Base-by-base conservation (phyloP, 2,888 invertebrate genomes). In the Capitulum mitella region DNA sequence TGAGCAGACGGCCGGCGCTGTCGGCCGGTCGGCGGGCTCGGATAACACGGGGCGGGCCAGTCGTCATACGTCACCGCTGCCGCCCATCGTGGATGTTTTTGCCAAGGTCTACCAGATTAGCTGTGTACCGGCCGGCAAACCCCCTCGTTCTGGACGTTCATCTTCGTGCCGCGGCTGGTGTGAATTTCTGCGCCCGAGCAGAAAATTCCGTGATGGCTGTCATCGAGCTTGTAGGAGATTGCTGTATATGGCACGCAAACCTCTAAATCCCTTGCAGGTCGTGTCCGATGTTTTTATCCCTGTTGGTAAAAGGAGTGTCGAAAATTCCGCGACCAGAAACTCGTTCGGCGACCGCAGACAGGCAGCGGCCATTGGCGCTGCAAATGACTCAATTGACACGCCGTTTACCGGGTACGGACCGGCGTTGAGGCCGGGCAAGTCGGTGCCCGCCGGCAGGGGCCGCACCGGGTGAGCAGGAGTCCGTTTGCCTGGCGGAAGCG, bases 121-220 rank as follows among this genome's bases (percentile, higher is more conserved):
- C 70, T 22, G 40, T 37, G 70, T 40, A 34, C 34, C 34, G 19
- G 40, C 40, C 70, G 70, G 40, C 5, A 37, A 70, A 22, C 34
- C 70, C 40, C 34, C 37, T 37, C 26, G 14, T 10, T 70, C 43
- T 26, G 40, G 37, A 34, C 8, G 22, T 37, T 40, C 40, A 3
- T 70, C 37, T 40, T 70, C 26, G 70, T 70, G 70, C 37, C 70
- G 12, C 37, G 37, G 22, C 70, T 70, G 37, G 70, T 40, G 70
- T 70, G 70, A 70, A 70, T 40, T 70, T 70, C 37, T 70, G 70
- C 70, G 40, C 40, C 70, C 70, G 70, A 70, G 70, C 70, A 26
- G 40, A 70, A 70, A 70, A 70, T 26, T 37, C 40, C 26, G 26
- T 19, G 10, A 5, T 10, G 10, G 37, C 70, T 70, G 70, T 70